Evolutionary conservation across 2,888 invertebrate species (phyloP).

Genomic region (Eupeodes latifasciatus): DNA sequence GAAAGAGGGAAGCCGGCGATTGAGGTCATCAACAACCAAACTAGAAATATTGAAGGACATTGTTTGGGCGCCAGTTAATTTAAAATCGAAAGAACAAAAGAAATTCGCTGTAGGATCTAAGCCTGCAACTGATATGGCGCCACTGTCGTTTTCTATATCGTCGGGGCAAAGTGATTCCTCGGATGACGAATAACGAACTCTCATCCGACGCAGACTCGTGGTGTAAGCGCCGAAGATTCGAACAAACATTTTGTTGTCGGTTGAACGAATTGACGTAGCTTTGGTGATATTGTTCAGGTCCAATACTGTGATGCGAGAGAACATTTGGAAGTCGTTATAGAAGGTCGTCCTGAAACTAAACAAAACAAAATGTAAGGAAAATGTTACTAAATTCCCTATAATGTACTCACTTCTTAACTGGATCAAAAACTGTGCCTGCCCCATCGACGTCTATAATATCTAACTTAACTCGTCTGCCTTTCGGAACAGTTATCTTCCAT

Average conservation of each 20-base stretch:
- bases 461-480: conserved; percentile 87
- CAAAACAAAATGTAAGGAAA: conserved; percentile 5
- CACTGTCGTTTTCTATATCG: conserved; percentile 82
- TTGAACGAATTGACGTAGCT: conserved; percentile 86
- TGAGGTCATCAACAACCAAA: not conserved
- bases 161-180: conserved; percentile 86
- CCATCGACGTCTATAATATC: conserved; percentile 86
- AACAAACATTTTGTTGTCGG: conserved; percentile 87
- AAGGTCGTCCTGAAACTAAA: conserved; percentile 69
- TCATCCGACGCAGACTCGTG: conserved; percentile 87
- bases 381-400: not conserved
- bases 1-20: not conserved
- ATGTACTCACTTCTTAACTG: conserved; percentile 63
- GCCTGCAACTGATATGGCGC: conserved; percentile 83
- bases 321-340: conserved; percentile 77
- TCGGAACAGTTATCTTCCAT: conserved; percentile 89
- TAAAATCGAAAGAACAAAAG: conserved; percentile 78
- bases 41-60: conserved; percentile 78
- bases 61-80: conserved; percentile 77
- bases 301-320: conserved; percentile 81
- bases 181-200: conserved; percentile 88
- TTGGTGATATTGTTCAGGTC: conserved; percentile 81
- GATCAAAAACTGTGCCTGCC: conserved; percentile 8
- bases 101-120: conserved; percentile 72
- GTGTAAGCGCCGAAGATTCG: conserved; percentile 85